phyloP scores from a whole-genome alignment of 2,888 invertebrate species.

The Cyclophora albipunctata region DNA sequence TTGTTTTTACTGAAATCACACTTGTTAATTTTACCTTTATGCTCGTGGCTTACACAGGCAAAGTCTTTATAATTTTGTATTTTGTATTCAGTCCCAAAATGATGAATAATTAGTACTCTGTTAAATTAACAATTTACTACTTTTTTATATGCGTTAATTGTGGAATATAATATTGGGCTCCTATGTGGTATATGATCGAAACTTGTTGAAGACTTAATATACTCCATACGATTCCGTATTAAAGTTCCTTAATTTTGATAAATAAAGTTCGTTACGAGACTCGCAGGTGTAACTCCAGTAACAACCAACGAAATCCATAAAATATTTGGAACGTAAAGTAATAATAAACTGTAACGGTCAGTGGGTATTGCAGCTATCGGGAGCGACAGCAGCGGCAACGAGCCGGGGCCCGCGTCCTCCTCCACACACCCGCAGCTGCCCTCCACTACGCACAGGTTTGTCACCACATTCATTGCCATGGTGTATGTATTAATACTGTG shows the following conservation, averaged over 20 bases:
- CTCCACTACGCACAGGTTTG: slow-evolving; percentile 44
- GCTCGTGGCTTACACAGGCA: too few relatives aligned
- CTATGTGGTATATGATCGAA: too few relatives aligned
- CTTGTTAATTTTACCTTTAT: background rate
- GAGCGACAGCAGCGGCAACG: slow-evolving; percentile 36
- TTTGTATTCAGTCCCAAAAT: too few relatives aligned
- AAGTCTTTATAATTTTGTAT: too few relatives aligned
- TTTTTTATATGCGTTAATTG: too few relatives aligned
- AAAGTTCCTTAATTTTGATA: background rate
- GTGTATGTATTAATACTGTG: background rate
- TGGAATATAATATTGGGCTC: too few relatives aligned
- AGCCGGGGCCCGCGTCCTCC: slow-evolving; percentile 41
- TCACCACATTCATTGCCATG: background rate
- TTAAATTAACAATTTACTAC: too few relatives aligned
- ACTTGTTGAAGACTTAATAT: too few relatives aligned
- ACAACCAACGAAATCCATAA: background rate
- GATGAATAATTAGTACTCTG: too few relatives aligned
- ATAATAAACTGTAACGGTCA: too few relatives aligned
- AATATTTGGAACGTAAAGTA: background rate
- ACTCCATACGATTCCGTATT: too few relatives aligned
- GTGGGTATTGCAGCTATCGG: slow-evolving; percentile 21
- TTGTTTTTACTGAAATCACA: background rate
- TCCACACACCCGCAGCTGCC: slow-evolving; percentile 51
- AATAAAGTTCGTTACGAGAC: background rate
- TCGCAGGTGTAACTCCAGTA: background rate